phyloP scores from a whole-genome alignment of 2,113 vertebrate species.

The Paraplagusia blochii region DNA sequence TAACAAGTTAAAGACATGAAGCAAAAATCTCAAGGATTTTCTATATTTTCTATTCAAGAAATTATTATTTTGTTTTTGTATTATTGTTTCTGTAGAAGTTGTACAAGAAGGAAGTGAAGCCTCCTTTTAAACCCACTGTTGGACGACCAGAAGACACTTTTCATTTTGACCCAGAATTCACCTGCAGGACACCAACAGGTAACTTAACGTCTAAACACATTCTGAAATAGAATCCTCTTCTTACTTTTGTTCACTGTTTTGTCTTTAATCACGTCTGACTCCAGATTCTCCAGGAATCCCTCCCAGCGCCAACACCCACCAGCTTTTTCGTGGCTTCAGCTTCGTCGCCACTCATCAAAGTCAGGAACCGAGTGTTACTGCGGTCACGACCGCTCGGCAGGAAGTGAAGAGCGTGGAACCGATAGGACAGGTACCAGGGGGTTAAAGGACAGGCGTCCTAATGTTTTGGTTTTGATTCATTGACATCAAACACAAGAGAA shows the following conservation, averaged over 20 bases:
- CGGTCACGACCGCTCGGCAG: constrained; percentile 42
- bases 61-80: not conserved
- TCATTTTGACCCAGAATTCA: constrained; percentile 97
- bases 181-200: constrained; percentile 94
- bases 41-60: not conserved
- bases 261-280: too few relatives aligned
- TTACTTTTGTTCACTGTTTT: too few relatives aligned
- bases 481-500: too few relatives aligned
- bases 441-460: not conserved
- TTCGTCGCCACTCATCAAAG: constrained; percentile 88
- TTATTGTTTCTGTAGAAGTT: constrained; percentile 77
- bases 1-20: too few relatives aligned
- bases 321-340: constrained; percentile 95
- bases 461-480: too few relatives aligned
- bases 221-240: too few relatives aligned
- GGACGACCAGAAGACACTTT: constrained; percentile 95
- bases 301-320: constrained; percentile 91
- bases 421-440: constrained; percentile 81
- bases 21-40: too few relatives aligned
- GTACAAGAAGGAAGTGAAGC: constrained; percentile 88
- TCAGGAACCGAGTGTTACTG: constrained; percentile 74
- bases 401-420: constrained; percentile 78
- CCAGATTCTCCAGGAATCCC: constrained; percentile 94
- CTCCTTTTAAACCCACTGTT: constrained; percentile 92
- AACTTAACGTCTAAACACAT: too few relatives aligned